Conservation (phyloP, 2,797 vertebrate genomes). For the Sebastes diaconus region DNA sequence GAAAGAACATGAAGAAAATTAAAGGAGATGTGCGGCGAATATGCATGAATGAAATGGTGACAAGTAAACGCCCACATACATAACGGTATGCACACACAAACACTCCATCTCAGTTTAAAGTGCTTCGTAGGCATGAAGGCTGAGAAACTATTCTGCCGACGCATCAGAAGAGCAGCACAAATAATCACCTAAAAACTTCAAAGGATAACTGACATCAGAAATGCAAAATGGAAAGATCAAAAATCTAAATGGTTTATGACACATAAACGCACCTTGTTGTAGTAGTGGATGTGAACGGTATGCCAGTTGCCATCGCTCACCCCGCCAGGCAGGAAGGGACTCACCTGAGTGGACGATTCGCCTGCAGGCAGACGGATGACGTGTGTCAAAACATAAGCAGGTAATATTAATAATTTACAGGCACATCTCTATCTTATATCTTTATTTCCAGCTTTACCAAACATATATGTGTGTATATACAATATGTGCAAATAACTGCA, state of each 20-base stretch:
- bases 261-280: conserved; percentile 91
- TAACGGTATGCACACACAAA: conserved; percentile 7
- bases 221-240: background rate
- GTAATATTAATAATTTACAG: background rate
- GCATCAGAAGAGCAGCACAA: conserved; percentile 17
- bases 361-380: conserved; percentile 75
- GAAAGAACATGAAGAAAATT: conserved; percentile 72
- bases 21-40: conserved; percentile 60
- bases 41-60: conserved; percentile 56
- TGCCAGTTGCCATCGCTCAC: conserved; percentile 99
- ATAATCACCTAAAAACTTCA: conserved; percentile 3
- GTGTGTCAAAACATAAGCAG: background rate
- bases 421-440: background rate
- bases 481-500: background rate
- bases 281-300: conserved; percentile 93
- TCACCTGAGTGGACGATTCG: conserved; percentile 94
- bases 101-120: conserved; percentile 22
- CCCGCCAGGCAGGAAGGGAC: conserved; percentile 90
- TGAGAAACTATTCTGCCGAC: conserved; percentile 38
- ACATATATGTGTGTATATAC: background rate
- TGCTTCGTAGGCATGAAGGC: background rate
- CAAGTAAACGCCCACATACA: conserved; percentile 39
- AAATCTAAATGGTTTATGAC: background rate
- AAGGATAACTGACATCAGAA: background rate
- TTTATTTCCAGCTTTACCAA: background rate